Base-by-base conservation (phyloP, 2,888 invertebrate species). In the Ceratothoa steindachneri region DNA sequence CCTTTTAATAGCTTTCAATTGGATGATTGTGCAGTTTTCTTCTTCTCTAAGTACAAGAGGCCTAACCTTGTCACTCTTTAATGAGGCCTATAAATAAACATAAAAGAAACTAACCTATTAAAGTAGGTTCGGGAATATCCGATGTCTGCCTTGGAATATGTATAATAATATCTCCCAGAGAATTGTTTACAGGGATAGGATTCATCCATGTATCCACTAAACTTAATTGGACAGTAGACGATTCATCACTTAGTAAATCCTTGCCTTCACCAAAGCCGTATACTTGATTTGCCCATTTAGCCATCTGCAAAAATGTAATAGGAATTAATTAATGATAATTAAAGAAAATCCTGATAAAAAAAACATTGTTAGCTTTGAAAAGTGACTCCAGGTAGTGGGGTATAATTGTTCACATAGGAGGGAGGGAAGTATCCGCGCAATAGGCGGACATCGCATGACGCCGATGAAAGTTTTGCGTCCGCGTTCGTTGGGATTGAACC, bases 241-340 rank as follows among this genome's bases (percentile, higher is more conserved):
- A 75, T 27, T 75, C 73, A 1, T 77, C 73, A 2, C 73, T 68
- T 41, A 77, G 73, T n/a, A 66, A 60, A 12, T 75, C 77, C 9
- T 69, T 66, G 2, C 74, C 74, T 12, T 75, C 77, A 3, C 77
- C 77, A 27, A 75, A 77, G n/a, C 75, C 73, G 19, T 77, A 75
- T 5, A 77, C 73, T 31, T 75, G 75, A 28, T 64, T 68, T 9
- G 70, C 67, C 77, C 77, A 77, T 28, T 77, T 77, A 28, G 73
- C 71, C 75, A 77, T 77, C 77, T 77, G 71, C 2, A 4, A 53
- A 5, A 4, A 30, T 19, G 22, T 41, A 22, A 9, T 51, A 7
- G 0, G 27, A 2, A 9, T 27, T 0, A 5, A 3, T 2, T 24
- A 7, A 28, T 2, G 2, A 22, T 12, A n/a, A 0, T 41, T 41